Conservation (phyloP, 1,140 invertebrate genomes). For the Calliphora vicina region DNA sequence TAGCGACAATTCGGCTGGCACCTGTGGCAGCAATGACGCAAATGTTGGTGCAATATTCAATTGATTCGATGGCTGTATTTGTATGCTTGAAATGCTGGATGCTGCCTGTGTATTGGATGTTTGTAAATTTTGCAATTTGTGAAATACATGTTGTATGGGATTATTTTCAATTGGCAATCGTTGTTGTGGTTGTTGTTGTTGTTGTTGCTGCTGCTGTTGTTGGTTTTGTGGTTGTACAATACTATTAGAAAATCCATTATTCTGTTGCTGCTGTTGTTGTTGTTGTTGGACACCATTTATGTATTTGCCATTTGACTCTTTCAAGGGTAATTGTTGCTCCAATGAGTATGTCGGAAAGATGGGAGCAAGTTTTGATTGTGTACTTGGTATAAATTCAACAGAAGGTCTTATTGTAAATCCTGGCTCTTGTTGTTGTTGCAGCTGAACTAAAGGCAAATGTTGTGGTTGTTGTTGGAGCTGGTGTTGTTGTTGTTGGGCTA, state of each 20-base stretch:
- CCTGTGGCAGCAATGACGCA: constrained; percentile 7
- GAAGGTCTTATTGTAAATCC: constrained; percentile 61
- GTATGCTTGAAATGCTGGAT: constrained; percentile 40
- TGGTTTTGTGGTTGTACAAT: constrained; percentile 33
- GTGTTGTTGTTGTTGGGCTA: constrained; percentile 47
- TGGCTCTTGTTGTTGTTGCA: constrained; percentile 36
- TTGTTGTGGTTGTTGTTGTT: constrained; percentile 44
- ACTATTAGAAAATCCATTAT: constrained; percentile 22
- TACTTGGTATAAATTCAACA: constrained; percentile 60
- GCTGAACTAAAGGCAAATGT: constrained; percentile 44
- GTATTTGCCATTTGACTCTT: constrained; percentile 56
- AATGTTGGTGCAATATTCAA: constrained; percentile 54
- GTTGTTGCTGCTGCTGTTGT: constrained; percentile 41
- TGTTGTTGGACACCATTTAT: constrained; percentile 42
- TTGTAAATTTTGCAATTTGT: constrained; percentile 54
- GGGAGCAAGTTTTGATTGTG: constrained; percentile 50
- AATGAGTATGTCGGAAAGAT: constrained; percentile 60
- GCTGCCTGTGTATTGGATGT: constrained; percentile 1
- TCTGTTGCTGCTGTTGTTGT: constrained; percentile 41
- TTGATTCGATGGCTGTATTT: constrained; percentile 57
- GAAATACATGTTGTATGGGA: constrained; percentile 59
- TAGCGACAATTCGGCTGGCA: constrained; percentile 47
- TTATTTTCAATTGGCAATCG: constrained; percentile 43
- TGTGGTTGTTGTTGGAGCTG: constrained; percentile 48
- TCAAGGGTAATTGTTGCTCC: constrained; percentile 60